phyloP scores from a whole-genome alignment of 2,888 invertebrate genomes.

The Callyntrura guangdongensis region DNA sequence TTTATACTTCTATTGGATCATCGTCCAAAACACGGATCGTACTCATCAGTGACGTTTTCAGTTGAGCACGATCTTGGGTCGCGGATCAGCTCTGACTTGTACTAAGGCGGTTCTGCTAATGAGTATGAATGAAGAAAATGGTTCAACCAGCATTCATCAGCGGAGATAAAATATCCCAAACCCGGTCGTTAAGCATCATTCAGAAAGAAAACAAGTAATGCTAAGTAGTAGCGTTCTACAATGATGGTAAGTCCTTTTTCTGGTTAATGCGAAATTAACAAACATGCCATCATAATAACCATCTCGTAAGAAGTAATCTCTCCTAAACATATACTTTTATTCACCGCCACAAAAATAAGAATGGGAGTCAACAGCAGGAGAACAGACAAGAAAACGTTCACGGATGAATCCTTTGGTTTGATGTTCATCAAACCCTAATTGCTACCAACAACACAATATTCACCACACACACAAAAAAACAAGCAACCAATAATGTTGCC shows the following conservation, averaged over 20 bases:
- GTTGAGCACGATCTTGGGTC: constrained; percentile 1
- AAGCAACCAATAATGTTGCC: constrained; percentile 17
- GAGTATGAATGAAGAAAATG: constrained; percentile 66
- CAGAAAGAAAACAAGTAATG: neutral
- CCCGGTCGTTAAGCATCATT: constrained; percentile 61
- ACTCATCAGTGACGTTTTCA: constrained; percentile 38
- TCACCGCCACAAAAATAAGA: neutral
- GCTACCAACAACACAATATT: neutral
- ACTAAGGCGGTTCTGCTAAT: constrained; percentile 30
- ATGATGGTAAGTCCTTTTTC: constrained; percentile 5
- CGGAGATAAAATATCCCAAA: neutral
- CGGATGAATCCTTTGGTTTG: neutral
- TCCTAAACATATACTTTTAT: constrained; percentile 20
- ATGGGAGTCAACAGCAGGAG: neutral
- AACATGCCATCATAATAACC: constrained; percentile 60
- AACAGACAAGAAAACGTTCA: neutral
- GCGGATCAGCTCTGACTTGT: neutral
- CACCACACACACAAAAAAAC: neutral
- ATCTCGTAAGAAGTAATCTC: constrained; percentile 43
- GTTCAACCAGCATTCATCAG: constrained; percentile 33
- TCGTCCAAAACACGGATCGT: neutral
- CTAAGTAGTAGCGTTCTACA: neutral
- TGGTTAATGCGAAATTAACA: constrained; percentile 73
- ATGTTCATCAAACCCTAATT: constrained; percentile 26
- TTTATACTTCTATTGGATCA: constrained; percentile 42